Evolutionary conservation across 2,113 vertebrate genomes (phyloP), one percentile per base, ranked within the genome.

Genomic region (Nerophis ophidion): DNA sequence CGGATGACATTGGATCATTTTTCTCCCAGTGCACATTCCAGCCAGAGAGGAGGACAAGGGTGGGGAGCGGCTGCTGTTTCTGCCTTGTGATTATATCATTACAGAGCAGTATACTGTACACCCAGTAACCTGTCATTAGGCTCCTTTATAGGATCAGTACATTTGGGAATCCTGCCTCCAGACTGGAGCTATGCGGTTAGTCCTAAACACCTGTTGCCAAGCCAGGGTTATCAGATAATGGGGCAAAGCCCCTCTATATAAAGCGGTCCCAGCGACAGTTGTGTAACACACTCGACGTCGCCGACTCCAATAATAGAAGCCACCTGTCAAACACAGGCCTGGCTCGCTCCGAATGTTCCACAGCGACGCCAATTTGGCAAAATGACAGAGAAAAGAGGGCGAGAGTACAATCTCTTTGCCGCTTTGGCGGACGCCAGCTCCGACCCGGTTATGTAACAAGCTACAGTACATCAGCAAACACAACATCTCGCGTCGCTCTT

Each of bases 21-120:
- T 88, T 90, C 80, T 77, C 76, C 71, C 61, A 67, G 66, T 76
- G 74, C 77, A 83, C 81, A 84, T 86, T 83, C 84, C 81, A 82
- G 89, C 84, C 56, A 76, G 70, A 65, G 84, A 76, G 76, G 58
- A 79, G 49, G 70, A 79, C 62, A 60, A 74, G 74, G 76, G 77
- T 66, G 63, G 79, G 77, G 80, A 71, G 71, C 62, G 70, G 66
- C 76, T 74, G 79, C 87, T 83, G 81, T 86, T 91, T 83, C 87
- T 90, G 90, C 91, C 93, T 80, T 84, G 72, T 86, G 92, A 92
- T 92, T 93, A 92, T 80, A 90, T 90, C 90, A 93, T 93, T 92
- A 91, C 92, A 88, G 90, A 92, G 91, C 89, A 92, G 91, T 88
- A 91, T 90, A 89, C 74, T 83, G 72, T 90, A 78, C 75, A 84